Percentiles rank a stretch among this genome's conserved stretches.
phyloP scores from a whole-genome alignment of 2,113 vertebrate genomes.

The Sturnira hondurensis region DNA sequence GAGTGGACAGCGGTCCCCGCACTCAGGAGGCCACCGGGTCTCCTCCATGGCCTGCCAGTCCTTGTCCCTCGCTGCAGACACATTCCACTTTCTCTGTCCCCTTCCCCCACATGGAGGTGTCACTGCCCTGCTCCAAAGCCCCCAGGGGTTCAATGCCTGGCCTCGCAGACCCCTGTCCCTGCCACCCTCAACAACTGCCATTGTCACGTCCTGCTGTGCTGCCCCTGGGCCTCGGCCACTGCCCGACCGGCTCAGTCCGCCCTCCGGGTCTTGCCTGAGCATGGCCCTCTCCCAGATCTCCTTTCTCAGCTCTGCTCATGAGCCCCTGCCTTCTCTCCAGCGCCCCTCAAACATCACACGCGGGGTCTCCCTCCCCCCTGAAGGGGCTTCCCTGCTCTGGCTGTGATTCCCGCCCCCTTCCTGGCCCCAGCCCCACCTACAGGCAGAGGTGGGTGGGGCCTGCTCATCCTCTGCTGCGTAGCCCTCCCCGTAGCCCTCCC shows the following conservation, averaged over 20 bases:
- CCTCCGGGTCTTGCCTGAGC: not conserved
- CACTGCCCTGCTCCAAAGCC: not conserved
- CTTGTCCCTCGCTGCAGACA: fast-evolving
- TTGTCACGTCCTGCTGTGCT: fast-evolving
- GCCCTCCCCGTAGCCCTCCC: too few relatives aligned
- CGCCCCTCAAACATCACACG: not conserved
- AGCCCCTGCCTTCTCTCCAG: not conserved
- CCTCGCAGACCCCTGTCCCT: not conserved
- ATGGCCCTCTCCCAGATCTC: not conserved
- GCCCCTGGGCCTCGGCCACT: not conserved
- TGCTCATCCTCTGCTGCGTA: not conserved
- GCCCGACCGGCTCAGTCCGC: fast-evolving
- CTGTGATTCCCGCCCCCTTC: too few relatives aligned
- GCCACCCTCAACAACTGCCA: fast-evolving
- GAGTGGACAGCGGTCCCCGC: not conserved
- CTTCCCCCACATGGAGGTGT: not conserved
- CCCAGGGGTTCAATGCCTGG: not conserved
- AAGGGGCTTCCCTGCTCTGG: not conserved
- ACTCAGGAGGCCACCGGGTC: fast-evolving
- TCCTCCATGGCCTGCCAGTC: not conserved
- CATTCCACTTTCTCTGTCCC: not conserved
- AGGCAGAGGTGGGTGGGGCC: not conserved
- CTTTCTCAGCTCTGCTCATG: not conserved
- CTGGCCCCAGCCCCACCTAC: not conserved
- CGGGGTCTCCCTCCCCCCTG: not conserved